Base-by-base conservation (phyloP, 2,888 invertebrate species). In the Halictus ligatus region DNA sequence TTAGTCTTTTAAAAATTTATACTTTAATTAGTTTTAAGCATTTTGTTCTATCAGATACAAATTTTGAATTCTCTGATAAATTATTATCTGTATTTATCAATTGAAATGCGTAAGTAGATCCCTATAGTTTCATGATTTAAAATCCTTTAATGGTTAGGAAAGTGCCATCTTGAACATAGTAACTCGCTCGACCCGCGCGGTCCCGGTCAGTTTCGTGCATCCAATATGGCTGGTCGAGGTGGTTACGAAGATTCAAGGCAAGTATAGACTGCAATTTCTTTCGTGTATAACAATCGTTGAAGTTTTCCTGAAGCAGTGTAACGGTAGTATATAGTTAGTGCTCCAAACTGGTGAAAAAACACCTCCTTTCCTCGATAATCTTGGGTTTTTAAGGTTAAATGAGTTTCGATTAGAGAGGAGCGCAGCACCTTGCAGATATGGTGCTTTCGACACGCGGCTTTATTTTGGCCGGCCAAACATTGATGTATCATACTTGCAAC, bases 141-240 rank as follows among this genome's bases (percentile, higher is more conserved):
- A 88, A 85, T 87, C 84, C 73, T 78, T 79, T 73, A 54, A 72
- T 72, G 73, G 69, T 81, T 83, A 75, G 72, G 84, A 90, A 90
- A 90, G 89, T 90, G 91, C 92, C 91, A 93, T 93, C 90, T 92
- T 91, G 89, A 86, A 83, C 83, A 86, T 89, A 90, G 91, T 89
- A 88, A 86, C 84, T 92, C 81, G 88, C 82, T 91, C 91, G 92
- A 93, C 92, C 93, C 93, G 92, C 93, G 93, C 92, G 90, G 92
- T 93, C 92, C 92, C 92, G 92, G 92, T 92, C 92, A 94, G 94
- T 94, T 95, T 93, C 94, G 94, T 94, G 94, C 94, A 96, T 96
- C 96, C 96, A 98, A 98, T 97, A 98, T 98, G 98, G 98, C 98
- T 97, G 97, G 97, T 96, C 98, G 98, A 96, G 97, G 97, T 97